Conservation (phyloP, 2,113 vertebrate genomes). For the Smithornis capensis region DNA sequence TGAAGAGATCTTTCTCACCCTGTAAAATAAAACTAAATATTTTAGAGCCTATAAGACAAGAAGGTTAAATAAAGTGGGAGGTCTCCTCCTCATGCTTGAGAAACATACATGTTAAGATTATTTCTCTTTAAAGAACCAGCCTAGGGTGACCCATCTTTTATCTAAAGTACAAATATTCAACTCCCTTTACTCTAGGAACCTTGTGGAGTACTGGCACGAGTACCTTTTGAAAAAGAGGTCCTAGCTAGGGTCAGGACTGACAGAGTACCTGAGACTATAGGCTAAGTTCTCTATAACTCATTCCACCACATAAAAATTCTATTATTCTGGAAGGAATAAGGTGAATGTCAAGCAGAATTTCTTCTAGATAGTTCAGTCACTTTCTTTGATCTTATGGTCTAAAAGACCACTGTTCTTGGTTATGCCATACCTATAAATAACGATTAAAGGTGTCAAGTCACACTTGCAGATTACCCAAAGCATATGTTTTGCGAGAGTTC, state of each 20-base stretch:
- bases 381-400: neutral
- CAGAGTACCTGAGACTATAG: neutral
- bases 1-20: neutral
- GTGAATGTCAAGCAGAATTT: neutral
- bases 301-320: neutral
- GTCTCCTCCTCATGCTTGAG: neutral
- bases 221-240: neutral
- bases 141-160: neutral
- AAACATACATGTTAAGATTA: neutral
- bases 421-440: neutral
- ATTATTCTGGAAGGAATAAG: neutral
- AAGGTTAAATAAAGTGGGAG: neutral
- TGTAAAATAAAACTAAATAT: neutral
- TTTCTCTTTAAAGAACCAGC: neutral
- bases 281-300: neutral
- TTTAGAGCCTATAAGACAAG: neutral
- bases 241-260: neutral
- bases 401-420: neutral
- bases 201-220: neutral
- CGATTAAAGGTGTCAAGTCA: neutral
- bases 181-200: neutral
- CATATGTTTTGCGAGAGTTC: neutral
- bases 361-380: neutral
- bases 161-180: neutral
- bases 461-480: neutral